These are phyloP conservation scores for Neosalanx taihuensis DNA, from an alignment of 2,797 vertebrate species.

Conservation along the genomic window DNA sequence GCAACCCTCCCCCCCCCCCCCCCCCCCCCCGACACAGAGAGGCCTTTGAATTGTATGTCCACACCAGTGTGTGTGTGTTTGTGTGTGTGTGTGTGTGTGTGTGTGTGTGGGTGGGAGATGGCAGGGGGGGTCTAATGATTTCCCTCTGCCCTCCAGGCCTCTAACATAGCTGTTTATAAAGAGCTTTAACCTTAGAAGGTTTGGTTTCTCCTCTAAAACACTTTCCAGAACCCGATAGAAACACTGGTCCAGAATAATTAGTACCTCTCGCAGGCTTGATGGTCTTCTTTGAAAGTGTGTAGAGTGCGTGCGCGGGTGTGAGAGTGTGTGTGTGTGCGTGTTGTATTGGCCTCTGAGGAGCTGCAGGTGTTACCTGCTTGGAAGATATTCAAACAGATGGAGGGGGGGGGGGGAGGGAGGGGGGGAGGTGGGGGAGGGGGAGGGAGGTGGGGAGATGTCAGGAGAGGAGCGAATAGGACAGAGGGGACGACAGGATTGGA, in stretches of 20 bases:
- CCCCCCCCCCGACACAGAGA: background rate
- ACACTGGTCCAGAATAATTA: no score
- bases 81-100: background rate
- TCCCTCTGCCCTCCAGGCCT: background rate
- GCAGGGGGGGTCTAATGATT: background rate
- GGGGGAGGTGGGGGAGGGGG: background rate
- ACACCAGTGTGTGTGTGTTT: background rate
- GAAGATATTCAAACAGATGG: constrained; percentile 27
- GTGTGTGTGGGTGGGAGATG: background rate
- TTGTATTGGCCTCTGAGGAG: constrained; percentile 15
- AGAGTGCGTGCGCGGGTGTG: constrained; percentile 12
- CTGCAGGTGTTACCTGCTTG: constrained; percentile 37
- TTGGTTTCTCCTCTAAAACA: no score
- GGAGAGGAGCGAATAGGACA: background rate
- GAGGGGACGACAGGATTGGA: background rate
- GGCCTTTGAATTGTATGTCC: background rate
- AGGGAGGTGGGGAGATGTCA: background rate
- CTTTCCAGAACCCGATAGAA: no score
- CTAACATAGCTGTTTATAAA: background rate
- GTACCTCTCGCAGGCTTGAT: no score
- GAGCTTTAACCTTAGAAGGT: no score
- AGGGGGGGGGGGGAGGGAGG: constrained; percentile 5
- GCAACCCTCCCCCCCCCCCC: background rate
- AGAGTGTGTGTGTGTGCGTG: background rate
- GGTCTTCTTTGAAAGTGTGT: background rate